Evolutionary conservation across 2,888 invertebrate genomes (phyloP).

Genomic region (Crocallis elinguaria): DNA sequence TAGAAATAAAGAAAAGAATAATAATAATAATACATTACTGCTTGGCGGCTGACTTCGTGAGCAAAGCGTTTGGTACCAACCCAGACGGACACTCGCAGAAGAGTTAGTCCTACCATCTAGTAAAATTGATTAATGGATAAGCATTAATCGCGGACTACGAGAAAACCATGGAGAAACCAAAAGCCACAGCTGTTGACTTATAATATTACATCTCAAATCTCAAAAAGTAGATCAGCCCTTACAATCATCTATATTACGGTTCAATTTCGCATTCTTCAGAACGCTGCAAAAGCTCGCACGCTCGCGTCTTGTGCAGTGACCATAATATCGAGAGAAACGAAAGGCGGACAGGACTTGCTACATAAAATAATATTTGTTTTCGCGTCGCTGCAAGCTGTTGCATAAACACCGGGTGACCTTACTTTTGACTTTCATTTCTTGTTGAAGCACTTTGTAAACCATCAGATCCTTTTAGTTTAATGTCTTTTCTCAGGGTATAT

Average conservation of each 20-base stretch:
- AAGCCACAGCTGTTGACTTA: background rate
- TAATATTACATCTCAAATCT: conserved; percentile 1
- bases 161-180: too few species aligned
- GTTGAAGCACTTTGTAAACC: background rate
- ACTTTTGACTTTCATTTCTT: conserved; percentile 9
- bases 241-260: conserved; percentile 1
- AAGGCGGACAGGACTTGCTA: conserved; percentile 44
- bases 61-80: too few species aligned
- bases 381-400: background rate
- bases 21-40: too few species aligned
- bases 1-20: too few species aligned
- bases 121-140: too few species aligned
- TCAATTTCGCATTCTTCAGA: background rate
- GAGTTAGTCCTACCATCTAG: too few species aligned
- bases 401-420: conserved; percentile 20
- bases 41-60: too few species aligned
- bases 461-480: too few species aligned
- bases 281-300: conserved; percentile 14
- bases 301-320: conserved; percentile 50
- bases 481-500: too few species aligned
- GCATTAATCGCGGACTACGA: too few species aligned
- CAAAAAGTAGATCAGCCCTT: background rate
- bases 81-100: too few species aligned
- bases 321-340: conserved; percentile 41
- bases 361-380: conserved; percentile 26